Evolutionary conservation across 2,888 invertebrate species (phyloP).

Genomic region (Lasioglossum leucozonium): DNA sequence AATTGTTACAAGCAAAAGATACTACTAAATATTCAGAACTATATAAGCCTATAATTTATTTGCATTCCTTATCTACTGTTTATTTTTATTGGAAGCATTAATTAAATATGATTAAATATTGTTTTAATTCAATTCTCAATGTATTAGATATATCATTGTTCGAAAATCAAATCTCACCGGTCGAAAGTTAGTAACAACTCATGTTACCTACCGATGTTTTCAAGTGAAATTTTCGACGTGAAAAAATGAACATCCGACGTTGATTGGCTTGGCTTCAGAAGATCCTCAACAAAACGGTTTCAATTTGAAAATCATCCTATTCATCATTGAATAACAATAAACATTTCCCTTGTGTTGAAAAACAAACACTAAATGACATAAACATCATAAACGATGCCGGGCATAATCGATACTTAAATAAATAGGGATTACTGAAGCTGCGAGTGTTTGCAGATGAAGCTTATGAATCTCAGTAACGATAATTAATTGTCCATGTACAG

Average conservation of each 20-base stretch:
- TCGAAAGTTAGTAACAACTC: neutral
- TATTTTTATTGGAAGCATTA: neutral
- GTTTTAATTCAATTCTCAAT: neutral
- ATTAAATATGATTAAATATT: neutral
- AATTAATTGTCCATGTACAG: neutral
- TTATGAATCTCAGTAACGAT: neutral
- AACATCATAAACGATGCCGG: neutral
- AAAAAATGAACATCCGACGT: neutral
- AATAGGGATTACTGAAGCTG: neutral
- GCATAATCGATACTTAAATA: neutral
- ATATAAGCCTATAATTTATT: neutral
- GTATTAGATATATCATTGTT: neutral
- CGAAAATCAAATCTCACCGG: neutral
- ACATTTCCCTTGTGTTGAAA: neutral
- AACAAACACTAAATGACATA: neutral
- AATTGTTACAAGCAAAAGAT: neutral
- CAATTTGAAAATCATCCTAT: slow-evolving; percentile 13
- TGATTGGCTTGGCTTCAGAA: neutral
- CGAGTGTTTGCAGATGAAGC: neutral
- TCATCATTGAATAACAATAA: neutral
- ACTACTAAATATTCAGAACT: neutral
- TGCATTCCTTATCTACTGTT: neutral
- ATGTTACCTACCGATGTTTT: slow-evolving; percentile 2
- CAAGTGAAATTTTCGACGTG: neutral
- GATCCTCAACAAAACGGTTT: neutral